Evolutionary conservation across 2,797 vertebrate genomes (phyloP), one percentile per base, ranked within the genome.

Genomic region (Poliocrania exsul): DNA sequence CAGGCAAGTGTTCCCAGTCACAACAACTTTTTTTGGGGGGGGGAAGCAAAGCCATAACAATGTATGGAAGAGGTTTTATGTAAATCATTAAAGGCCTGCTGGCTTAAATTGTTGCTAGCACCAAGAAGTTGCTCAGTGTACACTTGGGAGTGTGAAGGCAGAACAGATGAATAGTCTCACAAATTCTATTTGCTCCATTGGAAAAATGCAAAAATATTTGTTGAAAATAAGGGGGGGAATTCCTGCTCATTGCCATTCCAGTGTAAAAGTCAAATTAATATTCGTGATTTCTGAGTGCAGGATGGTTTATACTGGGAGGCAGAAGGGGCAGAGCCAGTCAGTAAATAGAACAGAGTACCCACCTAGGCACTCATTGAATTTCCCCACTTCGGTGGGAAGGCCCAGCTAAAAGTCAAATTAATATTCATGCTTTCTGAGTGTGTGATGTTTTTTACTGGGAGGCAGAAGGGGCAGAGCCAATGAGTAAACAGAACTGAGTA

Each of bases 321-420:
- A 96, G 88, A 93, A 86, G 46, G 86, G 81, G 75, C 84, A 86
- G 62, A 89, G 66, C 81, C 50, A 80, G 66, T 44, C 56, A 92
- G 91, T 60, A 97, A 96, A 90, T 77, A 81, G 70, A 95, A 82
- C 51, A 72, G 58, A 74, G 62, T 96, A 98, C 99, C 98, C 96
- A 99, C 99, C 99, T 60, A 99, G 98, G 99, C 99, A 99, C 95
- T 99, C 99, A 77, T 99, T 99, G 98, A 99, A 99, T 97, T 99
- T 99, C 98, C 99, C 99, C 94, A 99, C 99, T 97, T 99, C 99
- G 7, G 99, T 99, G 51, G 99, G 99, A 88, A 99, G 98, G 35
- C 99, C 99, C 91, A 99, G 98, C 97, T 99, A 7, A 40, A 40
- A 40, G 40, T 40, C 40, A 40, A 40, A 40, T 40, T 40, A 40